These are phyloP conservation scores for Phalera bucephala DNA, from an alignment of 2,888 invertebrate genomes.

Conservation along the genomic window DNA sequence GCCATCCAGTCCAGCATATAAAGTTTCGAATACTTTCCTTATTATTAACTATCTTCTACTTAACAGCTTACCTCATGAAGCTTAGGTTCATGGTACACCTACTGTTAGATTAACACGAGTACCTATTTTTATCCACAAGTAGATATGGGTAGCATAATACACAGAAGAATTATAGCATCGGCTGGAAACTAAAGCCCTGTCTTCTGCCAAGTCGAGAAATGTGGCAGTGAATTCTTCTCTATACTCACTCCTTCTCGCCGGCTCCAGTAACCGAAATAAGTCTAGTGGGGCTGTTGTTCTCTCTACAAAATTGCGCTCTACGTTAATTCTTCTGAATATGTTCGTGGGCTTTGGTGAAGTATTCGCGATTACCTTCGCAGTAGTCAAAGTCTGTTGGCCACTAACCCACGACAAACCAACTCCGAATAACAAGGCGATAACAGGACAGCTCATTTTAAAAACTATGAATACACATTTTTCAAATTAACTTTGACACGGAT, in stretches of 20 bases:
- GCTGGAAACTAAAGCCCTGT: no score
- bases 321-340: conserved; percentile 28
- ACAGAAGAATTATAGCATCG: no score
- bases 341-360: conserved; percentile 39
- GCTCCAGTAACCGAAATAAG: conserved; percentile 20
- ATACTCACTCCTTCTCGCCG: conserved; percentile 31
- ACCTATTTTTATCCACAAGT: no score
- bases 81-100: no score
- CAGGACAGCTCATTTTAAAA: conserved; percentile 17
- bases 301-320: conserved; percentile 14
- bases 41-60: no score
- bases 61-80: no score
- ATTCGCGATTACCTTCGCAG: conserved; percentile 22
- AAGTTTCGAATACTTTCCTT: no score
- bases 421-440: conserved; percentile 5
- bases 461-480: conserved; percentile 19
- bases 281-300: conserved; percentile 20
- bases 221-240: no score
- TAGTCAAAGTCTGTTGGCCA: conserved; percentile 29
- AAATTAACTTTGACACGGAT: conserved; percentile 26
- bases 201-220: no score
- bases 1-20: no score
- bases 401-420: conserved; percentile 9
- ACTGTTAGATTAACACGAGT: no score
- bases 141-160: no score